Percentiles rank a stretch among this genome's conserved stretches.
These are phyloP conservation scores for Denticeps clupeoides DNA, from an alignment of 2,797 vertebrate species.

Conservation along the genomic window DNA sequence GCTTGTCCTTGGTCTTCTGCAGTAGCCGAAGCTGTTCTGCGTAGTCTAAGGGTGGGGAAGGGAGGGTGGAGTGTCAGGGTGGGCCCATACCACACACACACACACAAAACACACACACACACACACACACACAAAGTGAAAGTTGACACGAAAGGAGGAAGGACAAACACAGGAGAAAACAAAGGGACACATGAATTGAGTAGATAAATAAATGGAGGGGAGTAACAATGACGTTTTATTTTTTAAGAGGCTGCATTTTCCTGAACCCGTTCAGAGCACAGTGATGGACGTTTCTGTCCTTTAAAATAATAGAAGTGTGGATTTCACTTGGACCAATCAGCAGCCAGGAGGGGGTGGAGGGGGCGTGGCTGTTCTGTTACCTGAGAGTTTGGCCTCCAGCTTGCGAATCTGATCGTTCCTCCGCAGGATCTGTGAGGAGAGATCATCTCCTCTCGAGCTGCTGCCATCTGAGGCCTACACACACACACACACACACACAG, in stretches of 20 bases:
- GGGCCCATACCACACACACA: conserved; percentile 31
- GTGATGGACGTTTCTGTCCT: too few relatives aligned
- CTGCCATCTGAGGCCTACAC: conserved; percentile 87
- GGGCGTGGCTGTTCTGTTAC: too few relatives aligned
- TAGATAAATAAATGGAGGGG: conserved; percentile 50
- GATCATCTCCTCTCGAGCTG: conserved; percentile 92
- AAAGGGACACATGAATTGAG: conserved; percentile 66
- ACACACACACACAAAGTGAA: conserved; percentile 29
- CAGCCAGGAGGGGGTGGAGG: too few relatives aligned
- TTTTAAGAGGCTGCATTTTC: too few relatives aligned
- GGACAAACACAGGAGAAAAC: conserved; percentile 36
- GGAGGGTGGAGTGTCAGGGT: conserved; percentile 14
- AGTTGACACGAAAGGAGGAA: conserved; percentile 14
- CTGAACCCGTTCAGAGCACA: too few relatives aligned
- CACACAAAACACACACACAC: neutral
- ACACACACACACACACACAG: neutral
- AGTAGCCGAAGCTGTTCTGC: conserved; percentile 96
- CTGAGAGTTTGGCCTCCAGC: conserved; percentile 87
- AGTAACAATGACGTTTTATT: conserved; percentile 25
- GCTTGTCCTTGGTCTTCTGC: conserved; percentile 99
- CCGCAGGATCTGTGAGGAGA: conserved; percentile 81
- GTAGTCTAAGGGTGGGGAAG: conserved; percentile 82
- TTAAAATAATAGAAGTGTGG: too few relatives aligned
- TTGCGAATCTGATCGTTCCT: conserved; percentile 88
- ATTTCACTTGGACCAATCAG: too few relatives aligned